Conservation (phyloP, 2,113 vertebrate species). For the Cariama cristata region DNA sequence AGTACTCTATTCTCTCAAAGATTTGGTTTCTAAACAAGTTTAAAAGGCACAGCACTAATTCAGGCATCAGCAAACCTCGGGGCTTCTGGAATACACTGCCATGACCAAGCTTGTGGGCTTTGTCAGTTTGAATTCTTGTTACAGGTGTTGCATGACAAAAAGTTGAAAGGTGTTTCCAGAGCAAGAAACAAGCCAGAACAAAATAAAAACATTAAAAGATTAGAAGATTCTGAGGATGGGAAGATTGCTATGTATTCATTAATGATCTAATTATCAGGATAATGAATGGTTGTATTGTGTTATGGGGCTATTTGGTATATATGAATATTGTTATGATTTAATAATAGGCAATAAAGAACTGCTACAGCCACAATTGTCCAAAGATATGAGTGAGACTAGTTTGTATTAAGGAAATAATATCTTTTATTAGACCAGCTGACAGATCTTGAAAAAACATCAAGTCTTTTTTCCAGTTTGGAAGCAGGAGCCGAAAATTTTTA, state of each 20-base stretch:
- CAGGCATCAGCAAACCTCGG: background rate
- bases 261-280: background rate
- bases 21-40: background rate
- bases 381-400: background rate
- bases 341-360: background rate
- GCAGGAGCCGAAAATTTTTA: background rate
- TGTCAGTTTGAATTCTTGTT: background rate
- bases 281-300: background rate
- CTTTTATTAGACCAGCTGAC: background rate
- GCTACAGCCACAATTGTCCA: background rate
- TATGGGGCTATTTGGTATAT: background rate
- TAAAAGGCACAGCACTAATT: background rate
- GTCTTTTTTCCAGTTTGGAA: background rate
- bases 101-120: background rate
- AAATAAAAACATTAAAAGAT: background rate
- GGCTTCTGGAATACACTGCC: background rate
- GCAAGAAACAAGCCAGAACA: background rate
- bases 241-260: background rate
- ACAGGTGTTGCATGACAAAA: background rate
- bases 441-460: background rate
- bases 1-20: background rate
- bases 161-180: background rate
- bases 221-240: background rate
- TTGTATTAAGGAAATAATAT: background rate
- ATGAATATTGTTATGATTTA: background rate